These are phyloP conservation scores for Heliconius eleuchia DNA, from an alignment of 1,140 invertebrate species.

Conservation along the genomic window DNA sequence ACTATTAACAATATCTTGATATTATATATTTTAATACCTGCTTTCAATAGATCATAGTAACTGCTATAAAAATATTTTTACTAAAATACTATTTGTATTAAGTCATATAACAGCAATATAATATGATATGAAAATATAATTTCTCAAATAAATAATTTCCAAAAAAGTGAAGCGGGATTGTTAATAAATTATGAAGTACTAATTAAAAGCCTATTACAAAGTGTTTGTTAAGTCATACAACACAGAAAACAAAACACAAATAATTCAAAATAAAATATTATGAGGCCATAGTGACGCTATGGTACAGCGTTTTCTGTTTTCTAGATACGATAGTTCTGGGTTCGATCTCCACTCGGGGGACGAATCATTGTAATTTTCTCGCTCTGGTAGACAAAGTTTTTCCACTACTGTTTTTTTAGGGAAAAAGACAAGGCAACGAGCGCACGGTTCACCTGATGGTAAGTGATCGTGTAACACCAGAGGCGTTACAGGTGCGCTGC, in stretches of 20 bases:
- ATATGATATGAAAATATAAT: slow-evolving; percentile 10
- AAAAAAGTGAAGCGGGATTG: neutral
- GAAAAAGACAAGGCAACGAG: too few relatives aligned
- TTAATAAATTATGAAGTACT: slow-evolving; percentile 2
- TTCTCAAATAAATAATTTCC: neutral
- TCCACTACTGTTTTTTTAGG: too few relatives aligned
- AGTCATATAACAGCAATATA: neutral
- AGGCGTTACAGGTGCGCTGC: too few relatives aligned
- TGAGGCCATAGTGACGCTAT: too few relatives aligned
- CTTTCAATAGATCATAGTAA: neutral
- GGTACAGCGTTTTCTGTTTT: too few relatives aligned
- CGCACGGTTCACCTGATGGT: too few relatives aligned
- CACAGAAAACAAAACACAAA: neutral
- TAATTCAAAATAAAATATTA: too few relatives aligned
- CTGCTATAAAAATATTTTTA: slow-evolving; percentile 20
- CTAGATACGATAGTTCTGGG: too few relatives aligned
- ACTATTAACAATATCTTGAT: slow-evolving; percentile 13
- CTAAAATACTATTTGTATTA: slow-evolving; percentile 1
- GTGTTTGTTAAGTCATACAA: neutral
- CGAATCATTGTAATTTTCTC: too few relatives aligned
- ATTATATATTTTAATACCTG: slow-evolving; percentile 3
- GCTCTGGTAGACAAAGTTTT: too few relatives aligned
- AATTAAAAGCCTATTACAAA: neutral
- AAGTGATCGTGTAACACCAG: too few relatives aligned
- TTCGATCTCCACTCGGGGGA: too few relatives aligned